A percentile compares a stretch with the other conserved stretches of the same genome.
phyloP scores from a whole-genome alignment of 2,797 vertebrate genomes.

The Zenarchopterus dispar region DNA sequence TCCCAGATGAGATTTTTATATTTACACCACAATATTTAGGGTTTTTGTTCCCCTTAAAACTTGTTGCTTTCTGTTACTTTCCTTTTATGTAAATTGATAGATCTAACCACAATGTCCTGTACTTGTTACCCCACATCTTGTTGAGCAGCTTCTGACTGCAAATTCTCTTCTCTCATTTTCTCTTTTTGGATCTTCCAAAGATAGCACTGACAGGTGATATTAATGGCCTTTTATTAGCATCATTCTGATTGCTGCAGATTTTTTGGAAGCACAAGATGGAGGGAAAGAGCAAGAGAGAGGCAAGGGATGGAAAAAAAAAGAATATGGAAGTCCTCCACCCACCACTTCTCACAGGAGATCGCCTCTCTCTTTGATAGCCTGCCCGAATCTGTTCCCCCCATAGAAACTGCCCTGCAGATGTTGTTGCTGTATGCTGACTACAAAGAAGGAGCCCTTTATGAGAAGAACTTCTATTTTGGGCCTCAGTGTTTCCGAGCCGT shows the following conservation, averaged over 20 bases:
- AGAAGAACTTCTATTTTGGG: slow-evolving; percentile 84
- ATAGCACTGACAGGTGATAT: slow-evolving; percentile 83
- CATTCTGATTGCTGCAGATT: slow-evolving; percentile 76
- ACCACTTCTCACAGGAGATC: slow-evolving; percentile 82
- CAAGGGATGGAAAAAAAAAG: slow-evolving; percentile 30
- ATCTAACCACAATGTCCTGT: slow-evolving; percentile 24
- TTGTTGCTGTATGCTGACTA: slow-evolving; percentile 85
- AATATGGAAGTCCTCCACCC: slow-evolving; percentile 80
- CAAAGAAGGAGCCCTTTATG: slow-evolving; percentile 88
- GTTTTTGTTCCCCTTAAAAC: neutral
- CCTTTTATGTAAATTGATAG: slow-evolving; percentile 26
- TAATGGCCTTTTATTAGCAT: slow-evolving; percentile 84
- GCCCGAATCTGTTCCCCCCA: slow-evolving; percentile 83
- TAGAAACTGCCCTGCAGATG: slow-evolving; percentile 88
- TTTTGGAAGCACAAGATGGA: slow-evolving; percentile 69
- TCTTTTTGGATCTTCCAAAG: slow-evolving; percentile 81
- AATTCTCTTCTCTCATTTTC: slow-evolving; percentile 71
- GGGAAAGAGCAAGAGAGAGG: slow-evolving; percentile 39
- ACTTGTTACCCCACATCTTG: slow-evolving; percentile 18
- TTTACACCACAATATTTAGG: neutral
- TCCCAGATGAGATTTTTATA: too few species aligned
- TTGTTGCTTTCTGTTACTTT: slow-evolving; percentile 33
- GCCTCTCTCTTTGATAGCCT: slow-evolving; percentile 85
- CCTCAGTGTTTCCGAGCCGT: slow-evolving; percentile 78
- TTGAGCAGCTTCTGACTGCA: slow-evolving; percentile 62